Conservation (phyloP, 2,797 vertebrate genomes). For the Enteromius fasciolatus region DNA sequence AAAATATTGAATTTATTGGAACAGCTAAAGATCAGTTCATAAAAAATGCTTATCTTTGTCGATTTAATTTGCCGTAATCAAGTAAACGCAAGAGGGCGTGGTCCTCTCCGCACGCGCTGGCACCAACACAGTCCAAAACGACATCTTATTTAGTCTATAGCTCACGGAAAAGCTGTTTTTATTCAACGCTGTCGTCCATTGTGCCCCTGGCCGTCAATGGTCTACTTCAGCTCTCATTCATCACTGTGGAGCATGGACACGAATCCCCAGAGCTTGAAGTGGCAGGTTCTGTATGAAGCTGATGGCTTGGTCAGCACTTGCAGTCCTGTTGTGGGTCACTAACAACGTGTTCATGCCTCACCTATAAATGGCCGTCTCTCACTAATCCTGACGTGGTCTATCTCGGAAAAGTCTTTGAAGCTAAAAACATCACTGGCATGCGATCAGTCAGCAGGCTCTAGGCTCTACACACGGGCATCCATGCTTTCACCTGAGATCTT, state of each 20-base stretch:
- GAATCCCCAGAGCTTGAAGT: conserved; percentile 42
- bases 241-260: conserved; percentile 37
- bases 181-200: conserved; percentile 35
- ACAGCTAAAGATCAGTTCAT: not conserved
- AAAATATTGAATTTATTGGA: not conserved
- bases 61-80: not conserved
- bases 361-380: conserved; percentile 44
- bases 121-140: not conserved
- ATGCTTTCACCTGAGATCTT: conserved; percentile 10
- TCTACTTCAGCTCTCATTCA: conserved; percentile 51
- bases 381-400: conserved; percentile 20
- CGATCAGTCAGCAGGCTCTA: conserved; percentile 27
- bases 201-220: conserved; percentile 25
- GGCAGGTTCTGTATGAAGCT: conserved; percentile 34
- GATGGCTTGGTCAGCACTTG: conserved; percentile 38
- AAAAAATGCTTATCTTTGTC: not conserved
- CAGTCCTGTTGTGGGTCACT: conserved; percentile 14
- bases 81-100: conserved; percentile 17
- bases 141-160: not conserved
- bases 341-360: conserved; percentile 52
- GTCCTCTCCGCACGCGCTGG: not conserved
- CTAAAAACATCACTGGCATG: conserved; percentile 36
- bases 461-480: not conserved
- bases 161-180: not conserved
- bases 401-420: conserved; percentile 51